A percentile compares a stretch with the other conserved stretches of the same genome.
phyloP scores from a whole-genome alignment of 2,888 invertebrate genomes.

The Glomeris marginata region DNA sequence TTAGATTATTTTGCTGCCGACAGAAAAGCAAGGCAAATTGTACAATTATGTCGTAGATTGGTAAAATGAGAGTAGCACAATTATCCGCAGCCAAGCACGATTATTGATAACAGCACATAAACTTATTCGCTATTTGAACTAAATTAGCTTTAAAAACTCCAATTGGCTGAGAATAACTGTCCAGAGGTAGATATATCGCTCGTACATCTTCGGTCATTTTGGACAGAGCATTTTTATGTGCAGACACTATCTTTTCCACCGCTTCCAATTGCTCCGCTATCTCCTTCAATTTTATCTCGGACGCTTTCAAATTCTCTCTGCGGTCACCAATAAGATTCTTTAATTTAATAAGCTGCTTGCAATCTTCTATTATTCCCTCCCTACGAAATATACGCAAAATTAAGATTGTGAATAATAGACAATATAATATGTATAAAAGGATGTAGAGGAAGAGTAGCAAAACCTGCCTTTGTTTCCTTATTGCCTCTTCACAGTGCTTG shows the following conservation, averaged over 20 bases:
- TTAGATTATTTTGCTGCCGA: neutral
- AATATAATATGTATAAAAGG: too few relatives aligned
- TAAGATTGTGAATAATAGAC: too few relatives aligned
- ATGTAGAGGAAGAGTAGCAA: too few relatives aligned
- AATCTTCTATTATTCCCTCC: too few relatives aligned
- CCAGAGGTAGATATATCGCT: too few relatives aligned
- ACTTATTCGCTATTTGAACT: neutral
- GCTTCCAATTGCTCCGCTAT: constrained; percentile 10
- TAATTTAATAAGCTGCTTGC: neutral
- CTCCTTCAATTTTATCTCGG: constrained; percentile 10
- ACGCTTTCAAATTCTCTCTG: neutral
- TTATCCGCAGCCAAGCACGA: too few relatives aligned
- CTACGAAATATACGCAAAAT: too few relatives aligned
- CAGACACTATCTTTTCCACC: constrained; percentile 7
- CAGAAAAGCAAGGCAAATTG: too few relatives aligned
- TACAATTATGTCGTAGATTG: too few relatives aligned
- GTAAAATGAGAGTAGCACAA: too few relatives aligned
- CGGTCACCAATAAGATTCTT: neutral
- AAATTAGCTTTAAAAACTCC: too few relatives aligned
- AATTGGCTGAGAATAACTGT: too few relatives aligned
- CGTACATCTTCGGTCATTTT: constrained; percentile 1
- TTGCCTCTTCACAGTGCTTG: neutral
- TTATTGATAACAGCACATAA: neutral
- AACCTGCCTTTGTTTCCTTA: neutral
- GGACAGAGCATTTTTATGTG: constrained; percentile 1